Base-by-base conservation (phyloP, 2,888 invertebrate genomes). In the Microctonus aethiopoides region DNA sequence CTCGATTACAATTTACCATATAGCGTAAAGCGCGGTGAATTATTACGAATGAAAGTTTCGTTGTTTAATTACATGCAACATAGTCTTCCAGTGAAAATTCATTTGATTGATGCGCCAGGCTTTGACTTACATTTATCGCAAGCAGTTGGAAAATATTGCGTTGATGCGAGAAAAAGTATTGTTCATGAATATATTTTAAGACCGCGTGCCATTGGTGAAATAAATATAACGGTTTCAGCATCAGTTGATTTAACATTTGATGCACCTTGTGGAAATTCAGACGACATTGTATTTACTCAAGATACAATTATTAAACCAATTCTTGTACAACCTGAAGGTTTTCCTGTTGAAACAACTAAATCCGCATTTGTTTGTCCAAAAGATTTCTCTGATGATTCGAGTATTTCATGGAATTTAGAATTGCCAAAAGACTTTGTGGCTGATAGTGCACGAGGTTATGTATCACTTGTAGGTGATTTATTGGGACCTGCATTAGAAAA, bases 1-100 rank as follows among this genome's bases (percentile, higher is more conserved):
- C 88, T 93, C 26, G 92, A 94, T 76, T 90, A 93, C 36, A 89
- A 91, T 68, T 86, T 91, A 20, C 93, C 94, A 0, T 90, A 90
- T 71, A 90, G 91, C 0, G 88, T 93, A 0, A 90, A 92, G 68
- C 88, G 92, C 1, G 91, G 91, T 0, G 94, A 94, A 86, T 85
- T 88, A 16, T 85, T 92, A 29, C 89, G 91, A 60, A 84, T 94
- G 61, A 89, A 91, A 72, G 91, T 93, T 20, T 89, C 92, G 0
- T 88, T 94, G 54, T 93, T 92, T 87, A 94, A 94, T 86, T 94
- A 94, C 80, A 87, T 93, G 77, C 89, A 91, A 66, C 89, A 92
- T 74, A 91, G 91, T 60, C 84, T 94, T 3, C 91, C 92, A 61
- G 94, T 84, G 1, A 80, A 77, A 70, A 84, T 84, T 20, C 80